phyloP scores from a whole-genome alignment of 2,113 vertebrate species.

The Ptyas mucosa region DNA sequence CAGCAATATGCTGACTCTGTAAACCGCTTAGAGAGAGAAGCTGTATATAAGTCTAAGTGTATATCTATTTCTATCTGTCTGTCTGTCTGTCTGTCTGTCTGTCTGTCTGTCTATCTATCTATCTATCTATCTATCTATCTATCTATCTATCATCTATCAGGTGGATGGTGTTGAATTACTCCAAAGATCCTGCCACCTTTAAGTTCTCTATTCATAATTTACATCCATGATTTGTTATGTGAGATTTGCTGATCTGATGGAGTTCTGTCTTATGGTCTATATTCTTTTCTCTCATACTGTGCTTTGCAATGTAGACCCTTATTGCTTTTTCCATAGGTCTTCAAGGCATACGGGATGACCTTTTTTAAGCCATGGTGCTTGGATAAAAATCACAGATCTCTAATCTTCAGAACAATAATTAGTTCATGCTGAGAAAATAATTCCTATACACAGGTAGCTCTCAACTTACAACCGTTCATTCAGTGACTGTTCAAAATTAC shows the following conservation, averaged over 20 bases:
- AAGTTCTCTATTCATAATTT: background rate
- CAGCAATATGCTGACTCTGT: too few species aligned
- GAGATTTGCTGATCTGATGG: background rate
- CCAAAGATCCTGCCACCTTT: background rate
- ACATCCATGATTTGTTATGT: background rate
- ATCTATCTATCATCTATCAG: too few species aligned
- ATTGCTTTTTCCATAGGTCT: constrained; percentile 72
- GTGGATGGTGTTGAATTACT: background rate
- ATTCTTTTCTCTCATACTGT: constrained; percentile 71
- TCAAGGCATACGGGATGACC: constrained; percentile 70
- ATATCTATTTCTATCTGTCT: too few species aligned
- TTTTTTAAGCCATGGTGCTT: constrained; percentile 72
- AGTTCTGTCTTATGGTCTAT: background rate
- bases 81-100: too few species aligned
- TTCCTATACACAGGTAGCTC: background rate
- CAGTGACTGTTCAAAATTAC: background rate
- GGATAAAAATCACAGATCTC: constrained; percentile 74
- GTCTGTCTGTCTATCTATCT: too few species aligned
- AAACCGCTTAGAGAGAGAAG: too few species aligned
- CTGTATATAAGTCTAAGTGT: too few species aligned
- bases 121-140: too few species aligned
- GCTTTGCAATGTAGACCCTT: constrained; percentile 71
- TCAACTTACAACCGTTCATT: background rate
- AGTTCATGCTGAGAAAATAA: constrained; percentile 32
- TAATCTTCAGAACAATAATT: constrained; percentile 65